Evolutionary conservation across 1,140 invertebrate species (phyloP).

Genomic region (Belonocnema kinseyi): DNA sequence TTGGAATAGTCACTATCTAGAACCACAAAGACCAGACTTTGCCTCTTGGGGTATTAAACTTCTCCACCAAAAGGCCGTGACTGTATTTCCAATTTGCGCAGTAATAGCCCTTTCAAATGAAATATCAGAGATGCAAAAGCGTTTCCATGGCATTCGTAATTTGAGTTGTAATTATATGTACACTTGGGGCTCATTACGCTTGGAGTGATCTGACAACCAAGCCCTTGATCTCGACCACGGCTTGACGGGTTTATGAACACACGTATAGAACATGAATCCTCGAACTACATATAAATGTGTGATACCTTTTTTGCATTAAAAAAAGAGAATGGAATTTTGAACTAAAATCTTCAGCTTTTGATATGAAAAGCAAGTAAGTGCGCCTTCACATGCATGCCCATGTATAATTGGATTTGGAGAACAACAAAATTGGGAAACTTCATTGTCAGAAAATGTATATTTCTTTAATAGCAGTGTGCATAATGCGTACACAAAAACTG

Average conservation of each 20-base stretch:
- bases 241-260: background rate
- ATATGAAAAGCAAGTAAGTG: too few species aligned
- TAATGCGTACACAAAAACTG: too few species aligned
- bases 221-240: conserved; percentile 9
- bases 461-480: too few species aligned
- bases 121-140: conserved; percentile 20
- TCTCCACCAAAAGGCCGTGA: background rate
- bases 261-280: background rate
- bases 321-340: too few species aligned
- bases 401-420: too few species aligned
- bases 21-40: background rate
- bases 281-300: background rate
- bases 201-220: background rate
- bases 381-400: too few species aligned
- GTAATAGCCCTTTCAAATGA: conserved; percentile 4
- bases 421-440: too few species aligned
- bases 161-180: conserved; percentile 5
- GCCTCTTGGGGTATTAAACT: conserved; percentile 9
- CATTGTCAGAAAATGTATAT: too few species aligned
- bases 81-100: conserved; percentile 11
- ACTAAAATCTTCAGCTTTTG: too few species aligned
- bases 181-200: conserved; percentile 3
- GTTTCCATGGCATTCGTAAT: background rate
- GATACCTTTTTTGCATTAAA: too few species aligned
- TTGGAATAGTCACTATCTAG: too few species aligned